Evolutionary conservation across 37 sponge, comb jelly and placozoan species (phyloP).

Genomic region (Hormiphora californensis): DNA sequence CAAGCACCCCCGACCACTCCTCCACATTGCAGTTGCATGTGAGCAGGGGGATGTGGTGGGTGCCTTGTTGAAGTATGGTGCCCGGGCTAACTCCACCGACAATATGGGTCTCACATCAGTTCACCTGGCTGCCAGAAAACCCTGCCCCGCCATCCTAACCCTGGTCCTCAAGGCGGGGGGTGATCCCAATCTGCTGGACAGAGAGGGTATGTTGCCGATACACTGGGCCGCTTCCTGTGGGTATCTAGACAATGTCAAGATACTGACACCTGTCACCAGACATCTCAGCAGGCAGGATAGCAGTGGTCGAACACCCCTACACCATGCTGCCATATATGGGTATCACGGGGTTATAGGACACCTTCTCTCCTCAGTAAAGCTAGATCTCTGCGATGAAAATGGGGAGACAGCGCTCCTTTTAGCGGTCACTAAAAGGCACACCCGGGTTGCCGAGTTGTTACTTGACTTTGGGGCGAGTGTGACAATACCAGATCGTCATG

Average conservation of each 20-base stretch:
- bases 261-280: background rate
- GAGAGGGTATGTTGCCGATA: conserved; percentile 17
- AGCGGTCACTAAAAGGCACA: background rate
- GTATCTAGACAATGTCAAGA: background rate
- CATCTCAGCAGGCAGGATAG: background rate
- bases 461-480: background rate
- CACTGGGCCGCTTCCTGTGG: conserved; percentile 54
- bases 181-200: conserved; percentile 13
- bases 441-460: background rate
- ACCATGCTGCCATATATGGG: conserved; percentile 36
- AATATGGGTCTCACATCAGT: conserved; percentile 31
- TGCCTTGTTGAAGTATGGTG: background rate
- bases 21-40: background rate
- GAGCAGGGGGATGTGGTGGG: background rate
- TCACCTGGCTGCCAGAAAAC: background rate
- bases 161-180: background rate
- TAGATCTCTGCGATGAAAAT: background rate
- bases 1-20: background rate
- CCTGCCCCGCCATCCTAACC: background rate
- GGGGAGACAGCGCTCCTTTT: background rate
- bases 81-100: background rate
- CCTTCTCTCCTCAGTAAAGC: background rate
- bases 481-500: background rate
- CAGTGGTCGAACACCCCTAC: background rate
- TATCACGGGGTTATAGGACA: background rate